Base-by-base conservation (phyloP, 2,888 invertebrate species). In the Drosophila leonis region DNA sequence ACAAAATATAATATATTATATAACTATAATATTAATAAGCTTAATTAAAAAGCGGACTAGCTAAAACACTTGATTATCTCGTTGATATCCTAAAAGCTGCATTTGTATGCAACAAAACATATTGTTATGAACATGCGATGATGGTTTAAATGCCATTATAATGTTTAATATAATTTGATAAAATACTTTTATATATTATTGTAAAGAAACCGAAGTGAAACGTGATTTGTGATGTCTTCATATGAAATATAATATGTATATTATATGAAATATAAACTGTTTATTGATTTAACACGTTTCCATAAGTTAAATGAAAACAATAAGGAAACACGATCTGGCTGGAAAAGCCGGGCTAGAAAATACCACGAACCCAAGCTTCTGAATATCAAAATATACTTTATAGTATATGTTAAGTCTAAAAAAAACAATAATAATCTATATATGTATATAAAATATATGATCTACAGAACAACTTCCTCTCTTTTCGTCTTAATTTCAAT, bases 61-160 rank as follows among this genome's bases (percentile, higher is more conserved):
- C 56, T 72, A 44, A 41, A 37, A 13, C 46, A 57, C 39, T 56
- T 35, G n/a, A 44, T 24, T 33, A 35, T 44, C 42, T 18, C 31
- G 48, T 20, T 29, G 64, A 62, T 65, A 65, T 27, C n/a, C 29
- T 24, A 66, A 72, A 57, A 64, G 31, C 46, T 37, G 31, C 2
- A 6, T 37, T 24, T 31, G 37, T 46, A 33, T 35, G 15, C 39
- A 59, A 35, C 18, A 48, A 54, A 48, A 12, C 13, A 54, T 27
- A n/a, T 39, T 37, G 6, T 54, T 27, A 12, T 35, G 9, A 29
- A 4, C 39, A 39, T 29, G 24, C 54, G 27, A 12, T 35, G 15
- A 10, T 24, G 24, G 33, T 5, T 51, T 35, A 10, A 20, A 57
- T 27, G 6, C 9, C 31, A 39, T 18, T 39, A 1, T 33, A 8